Evolutionary conservation across 1,140 invertebrate species (phyloP).

Genomic region (Brachionus rotundiformis): DNA sequence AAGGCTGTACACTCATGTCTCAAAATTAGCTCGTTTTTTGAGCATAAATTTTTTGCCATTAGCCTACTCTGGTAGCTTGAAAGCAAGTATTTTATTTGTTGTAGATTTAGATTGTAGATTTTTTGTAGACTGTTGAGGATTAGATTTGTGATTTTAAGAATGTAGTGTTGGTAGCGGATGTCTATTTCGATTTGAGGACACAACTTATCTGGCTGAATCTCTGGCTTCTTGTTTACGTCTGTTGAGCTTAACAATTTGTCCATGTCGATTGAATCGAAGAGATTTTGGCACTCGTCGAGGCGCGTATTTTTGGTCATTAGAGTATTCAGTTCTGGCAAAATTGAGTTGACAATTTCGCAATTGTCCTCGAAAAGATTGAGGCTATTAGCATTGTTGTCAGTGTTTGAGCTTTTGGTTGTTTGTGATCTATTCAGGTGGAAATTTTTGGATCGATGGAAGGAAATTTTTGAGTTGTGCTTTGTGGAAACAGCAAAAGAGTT

Average conservation of each 20-base stretch:
- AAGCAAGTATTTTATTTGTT: background rate
- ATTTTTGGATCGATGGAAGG: background rate
- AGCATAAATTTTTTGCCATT: background rate
- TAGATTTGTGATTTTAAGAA: background rate
- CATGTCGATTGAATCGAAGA: background rate
- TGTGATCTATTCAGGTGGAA: background rate
- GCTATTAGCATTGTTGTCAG: background rate
- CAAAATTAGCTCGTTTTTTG: background rate
- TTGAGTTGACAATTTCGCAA: background rate
- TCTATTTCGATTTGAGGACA: background rate
- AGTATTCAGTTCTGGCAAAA: background rate
- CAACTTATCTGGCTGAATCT: background rate
- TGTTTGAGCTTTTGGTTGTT: background rate
- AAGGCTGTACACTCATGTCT: background rate
- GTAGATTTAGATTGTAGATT: slow-evolving; percentile 7
- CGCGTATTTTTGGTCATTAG: background rate
- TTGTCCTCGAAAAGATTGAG: slow-evolving; percentile 14
- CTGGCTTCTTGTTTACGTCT: background rate
- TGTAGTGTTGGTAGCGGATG: background rate
- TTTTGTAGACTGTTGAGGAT: background rate
- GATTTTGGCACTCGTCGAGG: background rate
- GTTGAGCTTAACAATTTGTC: background rate
- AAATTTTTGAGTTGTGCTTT: background rate
- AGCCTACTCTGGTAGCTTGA: background rate
- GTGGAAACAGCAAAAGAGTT: background rate